These are phyloP conservation scores for Leptocoma aspasia DNA, from an alignment of 2,113 vertebrate species.

Conservation along the genomic window DNA sequence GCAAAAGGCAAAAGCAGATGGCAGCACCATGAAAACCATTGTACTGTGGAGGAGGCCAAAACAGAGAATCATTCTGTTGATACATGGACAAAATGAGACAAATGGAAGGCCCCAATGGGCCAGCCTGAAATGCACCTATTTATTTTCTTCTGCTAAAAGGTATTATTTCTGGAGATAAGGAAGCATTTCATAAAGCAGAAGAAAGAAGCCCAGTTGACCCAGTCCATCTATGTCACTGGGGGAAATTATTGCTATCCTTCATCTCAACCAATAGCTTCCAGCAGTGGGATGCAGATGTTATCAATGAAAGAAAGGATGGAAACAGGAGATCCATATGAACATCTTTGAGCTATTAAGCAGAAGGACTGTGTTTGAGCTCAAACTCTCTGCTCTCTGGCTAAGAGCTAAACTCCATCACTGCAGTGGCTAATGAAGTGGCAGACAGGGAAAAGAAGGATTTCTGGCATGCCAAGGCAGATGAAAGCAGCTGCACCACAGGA, in stretches of 20 bases:
- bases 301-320: not conserved
- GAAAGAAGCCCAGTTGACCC: not conserved
- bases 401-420: not conserved
- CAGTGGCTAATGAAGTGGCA: not conserved
- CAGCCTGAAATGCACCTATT: not conserved
- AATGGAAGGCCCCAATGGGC: not conserved
- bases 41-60: not conserved
- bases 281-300: conserved; percentile 4
- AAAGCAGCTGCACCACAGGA: not conserved
- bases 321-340: not conserved
- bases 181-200: conserved; percentile 28
- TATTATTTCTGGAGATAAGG: conserved; percentile 24
- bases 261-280: not conserved
- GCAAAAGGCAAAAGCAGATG: not conserved
- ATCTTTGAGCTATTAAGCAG: conserved; percentile 19
- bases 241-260: not conserved
- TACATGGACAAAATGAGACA: not conserved
- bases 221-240: not conserved
- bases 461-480: not conserved
- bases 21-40: not conserved
- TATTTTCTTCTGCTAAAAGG: not conserved
- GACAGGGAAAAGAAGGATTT: not conserved
- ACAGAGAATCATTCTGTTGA: not conserved
- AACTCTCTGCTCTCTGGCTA: not conserved
- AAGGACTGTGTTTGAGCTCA: not conserved